phyloP scores from a whole-genome alignment of 2,888 invertebrate species.

The Melieria omissa region DNA sequence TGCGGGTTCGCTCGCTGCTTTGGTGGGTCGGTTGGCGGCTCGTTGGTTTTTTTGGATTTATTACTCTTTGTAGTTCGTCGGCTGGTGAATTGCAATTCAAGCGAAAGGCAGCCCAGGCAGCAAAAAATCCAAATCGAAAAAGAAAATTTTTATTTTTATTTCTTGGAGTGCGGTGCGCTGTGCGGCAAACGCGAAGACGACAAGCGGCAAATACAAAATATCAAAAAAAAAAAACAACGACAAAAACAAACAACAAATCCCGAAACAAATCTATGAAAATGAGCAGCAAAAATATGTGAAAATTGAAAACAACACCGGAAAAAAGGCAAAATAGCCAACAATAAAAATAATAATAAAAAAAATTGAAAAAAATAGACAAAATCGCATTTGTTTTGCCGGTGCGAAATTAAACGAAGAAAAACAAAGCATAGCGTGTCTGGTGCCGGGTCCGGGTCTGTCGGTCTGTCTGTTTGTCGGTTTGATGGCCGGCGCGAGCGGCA shows the following conservation, averaged over 20 bases:
- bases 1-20: neutral
- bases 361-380: constrained; percentile 10
- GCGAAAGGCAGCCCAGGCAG: constrained; percentile 24
- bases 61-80: constrained; percentile 33
- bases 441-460: neutral
- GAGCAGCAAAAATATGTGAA: constrained; percentile 14
- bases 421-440: constrained; percentile 3
- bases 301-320: constrained; percentile 33
- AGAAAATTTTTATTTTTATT: neutral
- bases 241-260: constrained; percentile 1
- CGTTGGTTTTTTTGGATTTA: constrained; percentile 34
- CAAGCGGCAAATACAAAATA: constrained; percentile 17
- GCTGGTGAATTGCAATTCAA: constrained; percentile 32
- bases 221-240: neutral
- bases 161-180: too few species aligned
- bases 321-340: constrained; percentile 13
- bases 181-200: neutral
- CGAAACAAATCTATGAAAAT: constrained; percentile 10
- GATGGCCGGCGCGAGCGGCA: neutral
- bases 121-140: constrained; percentile 2
- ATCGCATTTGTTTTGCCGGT: constrained; percentile 32
- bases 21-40: constrained; percentile 31
- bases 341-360: constrained; percentile 19
- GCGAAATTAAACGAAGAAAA: constrained; percentile 20
- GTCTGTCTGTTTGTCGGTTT: neutral